Evolutionary conservation across 1,140 invertebrate genomes (phyloP).

Genomic region (Dinothrombium tinctorium): DNA sequence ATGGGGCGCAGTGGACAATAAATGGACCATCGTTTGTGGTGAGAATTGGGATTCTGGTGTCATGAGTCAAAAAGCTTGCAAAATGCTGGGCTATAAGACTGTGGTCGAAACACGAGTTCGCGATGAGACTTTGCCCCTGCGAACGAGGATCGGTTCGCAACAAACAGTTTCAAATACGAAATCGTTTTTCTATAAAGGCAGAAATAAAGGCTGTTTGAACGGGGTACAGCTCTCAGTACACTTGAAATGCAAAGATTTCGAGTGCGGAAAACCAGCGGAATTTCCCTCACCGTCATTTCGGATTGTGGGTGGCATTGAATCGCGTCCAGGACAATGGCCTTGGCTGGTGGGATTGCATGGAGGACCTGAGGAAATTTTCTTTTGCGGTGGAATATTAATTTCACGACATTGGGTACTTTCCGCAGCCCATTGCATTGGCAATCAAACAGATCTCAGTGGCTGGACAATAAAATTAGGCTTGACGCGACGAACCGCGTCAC

Average conservation of each 20-base stretch:
- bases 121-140: conserved; percentile 5
- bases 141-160: not conserved
- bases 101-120: conserved; percentile 13
- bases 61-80: conserved; percentile 14
- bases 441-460: conserved; percentile 14
- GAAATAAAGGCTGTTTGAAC: conserved; percentile 2
- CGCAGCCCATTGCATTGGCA: conserved; percentile 33
- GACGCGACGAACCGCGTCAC: conserved; percentile 15
- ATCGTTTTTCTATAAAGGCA: conserved; percentile 3
- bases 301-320: conserved; percentile 17
- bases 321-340: conserved; percentile 16
- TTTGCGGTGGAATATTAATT: conserved; percentile 29
- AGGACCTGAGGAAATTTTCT: conserved; percentile 20
- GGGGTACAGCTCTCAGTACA: conserved; percentile 8
- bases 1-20: conserved; percentile 10
- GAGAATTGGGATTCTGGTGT: conserved; percentile 13
- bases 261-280: conserved; percentile 9
- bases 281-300: not conserved
- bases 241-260: conserved; percentile 12
- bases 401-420: conserved; percentile 27
- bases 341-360: conserved; percentile 18
- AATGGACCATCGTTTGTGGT: conserved; percentile 15
- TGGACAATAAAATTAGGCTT: conserved; percentile 16
- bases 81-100: conserved; percentile 14
- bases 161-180: not conserved